Base-by-base conservation (phyloP, 2,797 vertebrate genomes). In the Menidia menidia region DNA sequence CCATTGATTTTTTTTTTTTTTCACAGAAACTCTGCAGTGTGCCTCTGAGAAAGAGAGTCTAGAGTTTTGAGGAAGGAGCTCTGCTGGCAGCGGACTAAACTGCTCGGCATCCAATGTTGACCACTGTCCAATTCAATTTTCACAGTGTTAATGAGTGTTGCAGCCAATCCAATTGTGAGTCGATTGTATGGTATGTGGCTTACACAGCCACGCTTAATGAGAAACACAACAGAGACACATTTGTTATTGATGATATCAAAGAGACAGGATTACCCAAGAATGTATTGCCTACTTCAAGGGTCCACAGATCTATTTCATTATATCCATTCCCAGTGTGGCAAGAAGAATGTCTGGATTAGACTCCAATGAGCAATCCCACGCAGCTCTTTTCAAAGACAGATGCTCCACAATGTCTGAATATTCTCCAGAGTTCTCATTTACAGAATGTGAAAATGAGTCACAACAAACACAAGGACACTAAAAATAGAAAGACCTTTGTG, bases 1-100 rank as follows among this genome's bases (percentile, higher is more conserved):
- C 81, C 71, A 68, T 30, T 54, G 14, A 76, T 30, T 65, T 30
- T 48, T 68, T 47, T 68, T 47, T 69, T 62, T 75, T 80, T 35
- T 62, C 44, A 68, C 69, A 52, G 14, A 31, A 52, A 53, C 41
- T 53, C 51, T 51, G 18, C 45, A 6, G 42, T 58, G 19, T 41
- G 56, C 51, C 25, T 31, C 2, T 30, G 25, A n/a, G 15, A 44
- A 42, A 45, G 15, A 31, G 43, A 45, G 31, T 18, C 15, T 42
- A 8, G 41, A 54, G 63, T 73, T 78, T 68, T 41, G 25, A 69
- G 35, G 35, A 67, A 48, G 55, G 9, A 60, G 39, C 55, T 60
- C 35, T 58, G 19, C 3, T 50, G 55, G 51, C 64, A 76, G 0
- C 48, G 2, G n/a, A 65, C 6, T 56, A 25, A 77, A 43, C 7